Evolutionary conservation across 2,888 invertebrate species (phyloP), one percentile per base, ranked within the genome.

Genomic region (Tholera decimalis): DNA sequence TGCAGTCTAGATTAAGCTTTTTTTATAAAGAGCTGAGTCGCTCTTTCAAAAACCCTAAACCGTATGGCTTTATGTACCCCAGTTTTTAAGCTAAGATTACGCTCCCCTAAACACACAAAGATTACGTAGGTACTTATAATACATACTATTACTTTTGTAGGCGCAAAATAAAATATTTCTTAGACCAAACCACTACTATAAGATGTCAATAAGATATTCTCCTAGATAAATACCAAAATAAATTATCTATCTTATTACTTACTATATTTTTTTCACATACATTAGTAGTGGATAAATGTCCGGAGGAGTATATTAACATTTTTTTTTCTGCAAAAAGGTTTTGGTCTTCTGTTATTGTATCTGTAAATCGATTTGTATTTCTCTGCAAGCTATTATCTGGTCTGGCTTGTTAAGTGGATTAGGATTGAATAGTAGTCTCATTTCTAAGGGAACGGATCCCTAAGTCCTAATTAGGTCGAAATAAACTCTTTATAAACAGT

Each of bases 1-100:
- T 28, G 15, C 24, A 37, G 15, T 51, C 39, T 51, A 39, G 26
- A 18, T 35, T 33, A 33, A 51, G n/a, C 43, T 47, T 11, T 15
- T 22, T 18, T 70, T 30, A 37, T n/a, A n/a, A n/a, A n/a, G n/a
- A n/a, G n/a, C n/a, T n/a, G n/a, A n/a, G n/a, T n/a, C n/a, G 28
- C 50, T 47, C 33, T n/a, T 6, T 6, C n/a, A n/a, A 54, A 43
- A 39, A 24, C 24, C 30, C 35, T 22, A 39, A 44, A 28, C 9
- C 33, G 37, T 26, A 18, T 5, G 44, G 49, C 37, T n/a, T 24
- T 50, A 55, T 50, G 11, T 72, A 63, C 64, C 22, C 41, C 30
- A 20, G 51, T 59, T 79, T 78, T 67, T 67, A 61, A 67, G 75
- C 68, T 53, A 51, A 69, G 51, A 59, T 59, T 74, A 70, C 47